A percentile compares a stretch with the other conserved stretches of the same genome.
Evolutionary conservation across 2,888 invertebrate genomes (phyloP).

Genomic region (Agrilus biguttatus): DNA sequence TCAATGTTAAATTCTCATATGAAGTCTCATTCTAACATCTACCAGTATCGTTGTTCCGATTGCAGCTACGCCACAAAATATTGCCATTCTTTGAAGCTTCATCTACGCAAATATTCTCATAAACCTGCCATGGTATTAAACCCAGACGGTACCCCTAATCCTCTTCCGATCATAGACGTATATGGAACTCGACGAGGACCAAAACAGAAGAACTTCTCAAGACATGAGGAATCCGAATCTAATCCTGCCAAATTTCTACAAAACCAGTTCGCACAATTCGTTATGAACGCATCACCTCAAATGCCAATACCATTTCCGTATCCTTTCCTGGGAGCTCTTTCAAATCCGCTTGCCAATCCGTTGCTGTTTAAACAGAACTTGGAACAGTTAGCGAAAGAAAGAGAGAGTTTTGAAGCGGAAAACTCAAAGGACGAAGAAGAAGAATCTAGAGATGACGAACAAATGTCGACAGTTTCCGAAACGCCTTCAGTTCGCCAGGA

Average conservation of each 20-base stretch:
- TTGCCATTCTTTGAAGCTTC: slow-evolving; percentile 91
- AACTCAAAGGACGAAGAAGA: background rate
- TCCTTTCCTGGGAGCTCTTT: slow-evolving; percentile 17
- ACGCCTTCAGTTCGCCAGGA: slow-evolving; percentile 5
- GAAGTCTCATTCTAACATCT: slow-evolving; percentile 86
- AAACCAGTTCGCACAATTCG: slow-evolving; percentile 12
- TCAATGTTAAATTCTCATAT: slow-evolving; percentile 98
- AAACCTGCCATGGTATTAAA: slow-evolving; percentile 82
- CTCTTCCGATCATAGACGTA: slow-evolving; percentile 75
- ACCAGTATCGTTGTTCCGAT: slow-evolving; percentile 84
- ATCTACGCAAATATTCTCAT: slow-evolving; percentile 84
- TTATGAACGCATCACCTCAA: slow-evolving; percentile 13
- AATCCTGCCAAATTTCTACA: slow-evolving; percentile 6
- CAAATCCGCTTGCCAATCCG: slow-evolving; percentile 16
- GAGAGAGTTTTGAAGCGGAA: background rate
- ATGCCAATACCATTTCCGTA: slow-evolving; percentile 15
- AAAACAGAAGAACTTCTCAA: slow-evolving; percentile 37
- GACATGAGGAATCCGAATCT: background rate
- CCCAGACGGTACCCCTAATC: slow-evolving; percentile 78
- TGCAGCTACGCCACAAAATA: slow-evolving; percentile 97
- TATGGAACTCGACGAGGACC: slow-evolving; percentile 84
- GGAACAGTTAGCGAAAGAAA: slow-evolving; percentile 7
- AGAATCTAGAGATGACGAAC: slow-evolving; percentile 10
- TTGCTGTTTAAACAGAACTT: slow-evolving; percentile 14
- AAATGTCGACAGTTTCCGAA: slow-evolving; percentile 8